These are phyloP conservation scores for Proisotoma minuta DNA, from an alignment of 2,888 invertebrate genomes.

Conservation along the genomic window DNA sequence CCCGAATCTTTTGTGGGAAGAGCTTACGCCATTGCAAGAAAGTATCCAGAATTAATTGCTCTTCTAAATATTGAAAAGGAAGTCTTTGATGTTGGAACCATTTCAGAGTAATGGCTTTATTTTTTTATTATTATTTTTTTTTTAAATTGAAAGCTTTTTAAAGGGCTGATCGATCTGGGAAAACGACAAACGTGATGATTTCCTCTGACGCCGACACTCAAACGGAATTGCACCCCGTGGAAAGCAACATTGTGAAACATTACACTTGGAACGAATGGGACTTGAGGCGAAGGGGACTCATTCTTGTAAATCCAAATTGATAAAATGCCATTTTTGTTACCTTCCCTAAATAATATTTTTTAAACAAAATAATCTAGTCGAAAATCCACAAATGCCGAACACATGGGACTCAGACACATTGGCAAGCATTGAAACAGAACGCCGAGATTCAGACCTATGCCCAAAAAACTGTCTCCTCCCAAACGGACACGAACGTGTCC, in stretches of 20 bases:
- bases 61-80: conserved; percentile 35
- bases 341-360: background rate
- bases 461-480: conserved; percentile 24
- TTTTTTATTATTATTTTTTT: background rate
- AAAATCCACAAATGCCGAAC: conserved; percentile 42
- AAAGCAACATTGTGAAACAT: conserved; percentile 29
- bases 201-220: conserved; percentile 32
- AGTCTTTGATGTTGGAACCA: conserved; percentile 26
- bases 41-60: conserved; percentile 40
- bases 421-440: conserved; percentile 28
- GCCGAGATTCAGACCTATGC: conserved; percentile 30
- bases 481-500: conserved; percentile 30
- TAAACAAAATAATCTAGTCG: conserved; percentile 31
- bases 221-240: conserved; percentile 41
- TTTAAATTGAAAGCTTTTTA: background rate
- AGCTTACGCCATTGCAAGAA: conserved; percentile 31
- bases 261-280: conserved; percentile 46
- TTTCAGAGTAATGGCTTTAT: conserved; percentile 17
- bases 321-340: background rate
- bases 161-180: conserved; percentile 10
- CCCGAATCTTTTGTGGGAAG: conserved; percentile 28
- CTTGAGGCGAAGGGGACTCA: conserved; percentile 35
- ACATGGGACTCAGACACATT: conserved; percentile 42
- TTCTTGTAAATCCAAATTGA: conserved; percentile 42
- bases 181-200: conserved; percentile 17